phyloP scores from a whole-genome alignment of 2,797 vertebrate genomes.

The Lagocephalus sceleratus region DNA sequence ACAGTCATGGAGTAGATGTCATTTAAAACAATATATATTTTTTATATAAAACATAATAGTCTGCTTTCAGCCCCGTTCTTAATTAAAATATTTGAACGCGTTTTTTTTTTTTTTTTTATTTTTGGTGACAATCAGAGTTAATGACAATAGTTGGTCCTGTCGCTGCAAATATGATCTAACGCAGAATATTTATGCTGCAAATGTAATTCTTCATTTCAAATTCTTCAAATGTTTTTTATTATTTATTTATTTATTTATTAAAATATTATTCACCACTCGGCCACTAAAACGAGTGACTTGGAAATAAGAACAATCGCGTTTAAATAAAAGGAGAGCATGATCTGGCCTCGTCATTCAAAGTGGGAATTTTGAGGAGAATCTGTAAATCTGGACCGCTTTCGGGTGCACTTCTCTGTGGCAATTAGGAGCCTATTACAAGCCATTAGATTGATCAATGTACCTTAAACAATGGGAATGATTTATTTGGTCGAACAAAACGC shows the following conservation, averaged over 20 bases:
- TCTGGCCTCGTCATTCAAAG: conserved; percentile 66
- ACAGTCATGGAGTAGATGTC: background rate
- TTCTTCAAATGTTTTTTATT: too few species aligned
- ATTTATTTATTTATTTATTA: too few species aligned
- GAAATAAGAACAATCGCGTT: background rate
- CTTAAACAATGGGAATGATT: conserved; percentile 99
- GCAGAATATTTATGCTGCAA: too few species aligned
- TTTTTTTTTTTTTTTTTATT: too few species aligned
- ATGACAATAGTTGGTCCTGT: too few species aligned
- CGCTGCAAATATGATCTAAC: too few species aligned
- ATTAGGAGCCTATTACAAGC: conserved; percentile 98
- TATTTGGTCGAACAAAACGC: conserved; percentile 86
- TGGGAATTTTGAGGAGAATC: conserved; percentile 71
- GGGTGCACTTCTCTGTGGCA: conserved; percentile 88
- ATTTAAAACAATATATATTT: background rate
- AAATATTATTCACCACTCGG: too few species aligned
- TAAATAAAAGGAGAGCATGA: conserved; percentile 50
- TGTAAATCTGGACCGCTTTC: conserved; percentile 78
- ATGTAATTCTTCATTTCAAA: too few species aligned
- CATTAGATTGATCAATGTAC: conserved; percentile 99
- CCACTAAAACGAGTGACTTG: too few species aligned
- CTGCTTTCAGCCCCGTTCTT: background rate
- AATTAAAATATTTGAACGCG: too few species aligned
- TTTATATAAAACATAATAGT: background rate
- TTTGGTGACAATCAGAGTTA: too few species aligned